Base-by-base conservation (phyloP, 2,888 invertebrate species). In the Lasioglossum figueresi region DNA sequence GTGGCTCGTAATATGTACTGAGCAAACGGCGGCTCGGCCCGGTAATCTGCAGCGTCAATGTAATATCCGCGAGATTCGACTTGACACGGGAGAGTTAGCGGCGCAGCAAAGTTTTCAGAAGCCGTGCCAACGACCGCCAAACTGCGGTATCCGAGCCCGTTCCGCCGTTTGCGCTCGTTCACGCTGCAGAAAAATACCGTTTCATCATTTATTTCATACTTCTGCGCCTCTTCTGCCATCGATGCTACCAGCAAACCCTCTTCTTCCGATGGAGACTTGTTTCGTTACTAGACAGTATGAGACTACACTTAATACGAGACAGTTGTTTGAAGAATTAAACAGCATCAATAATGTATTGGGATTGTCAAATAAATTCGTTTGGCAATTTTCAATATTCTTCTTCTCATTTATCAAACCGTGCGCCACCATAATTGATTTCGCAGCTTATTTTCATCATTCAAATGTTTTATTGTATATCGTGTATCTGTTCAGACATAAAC, bases 1-100 rank as follows among this genome's bases (percentile, higher is more conserved):
- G 88, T 88, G 86, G 89, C 82, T 87, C 85, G 91, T 93, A 93
- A 93, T 93, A 93, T 93, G 93, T 92, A 93, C 93, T 91, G 91
- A 93, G 93, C 91, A 93, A 93, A 93, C 92, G 91, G 89, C 90
- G 90, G 87, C 86, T 81, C 82, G 85, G 88, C 88, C 88, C 88
- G 90, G 88, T 94, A 94, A 94, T 94, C 94, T 94, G 92, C 91
- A 89, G 90, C 93, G 92, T 94, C 94, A 94, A 94, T 94, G 93
- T 94, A 94, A 94, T 94, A 94, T 94, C 93, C 89, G 90, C 90
- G 91, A 88, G 91, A 91, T 91, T 91, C 88, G 85, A 84, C 91
- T 88, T 90, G 90, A 90, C 90, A 88, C 85, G 88, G 88, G 70
- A 79, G 84, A 90, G 90, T 87, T 88, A 84, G 80, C 84, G 76